phyloP scores from a whole-genome alignment of 1,140 invertebrate genomes.

The Nixonia krombeini region DNA sequence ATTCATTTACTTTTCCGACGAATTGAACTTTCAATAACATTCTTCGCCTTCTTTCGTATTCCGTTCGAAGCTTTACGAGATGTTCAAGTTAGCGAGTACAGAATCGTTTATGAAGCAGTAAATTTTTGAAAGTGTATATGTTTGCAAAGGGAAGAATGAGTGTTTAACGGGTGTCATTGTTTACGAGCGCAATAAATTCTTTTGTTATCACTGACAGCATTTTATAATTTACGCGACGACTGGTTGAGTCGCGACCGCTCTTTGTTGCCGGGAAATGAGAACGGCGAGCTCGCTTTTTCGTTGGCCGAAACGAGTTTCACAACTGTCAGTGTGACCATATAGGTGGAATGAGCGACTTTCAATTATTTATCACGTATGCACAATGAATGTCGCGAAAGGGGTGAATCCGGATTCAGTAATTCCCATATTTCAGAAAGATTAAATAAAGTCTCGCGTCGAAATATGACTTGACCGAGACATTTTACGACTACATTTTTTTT shows the following conservation, averaged over 20 bases:
- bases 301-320: constrained; percentile 2
- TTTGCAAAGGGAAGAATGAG: background rate
- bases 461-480: no score
- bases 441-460: no score
- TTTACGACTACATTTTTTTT: no score
- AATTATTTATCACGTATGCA: background rate
- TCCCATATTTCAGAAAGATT: no score
- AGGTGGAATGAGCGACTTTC: background rate
- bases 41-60: no score
- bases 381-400: no score
- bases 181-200: constrained; percentile 5
- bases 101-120: background rate
- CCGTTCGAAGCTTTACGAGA: background rate
- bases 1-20: no score
- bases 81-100: background rate
- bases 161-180: background rate
- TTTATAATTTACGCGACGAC: constrained; percentile 6
- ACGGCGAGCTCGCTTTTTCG: background rate
- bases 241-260: background rate
- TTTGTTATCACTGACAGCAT: constrained; percentile 11
- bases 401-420: no score
- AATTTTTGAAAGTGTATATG: constrained; percentile 1
- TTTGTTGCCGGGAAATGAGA: constrained; percentile 8
- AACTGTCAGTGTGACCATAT: background rate
- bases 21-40: no score